Evolutionary conservation across 92 coral and sea anemone genomes (phyloP).

Genomic region (Pocillopora meandrina): DNA sequence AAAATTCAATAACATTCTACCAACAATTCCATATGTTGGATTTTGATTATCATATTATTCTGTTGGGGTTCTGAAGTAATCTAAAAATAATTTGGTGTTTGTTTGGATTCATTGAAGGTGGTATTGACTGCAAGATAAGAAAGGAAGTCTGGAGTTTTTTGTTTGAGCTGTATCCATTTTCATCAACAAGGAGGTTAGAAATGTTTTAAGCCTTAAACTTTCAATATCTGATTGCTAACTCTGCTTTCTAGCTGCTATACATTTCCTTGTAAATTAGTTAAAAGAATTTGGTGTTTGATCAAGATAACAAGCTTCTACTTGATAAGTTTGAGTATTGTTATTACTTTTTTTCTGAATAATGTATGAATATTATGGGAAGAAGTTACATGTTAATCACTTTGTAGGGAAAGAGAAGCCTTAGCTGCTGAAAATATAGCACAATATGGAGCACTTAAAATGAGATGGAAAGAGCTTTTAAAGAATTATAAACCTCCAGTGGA

Average conservation of each 20-base stretch:
- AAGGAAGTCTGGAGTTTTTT: slow-evolving; percentile 95
- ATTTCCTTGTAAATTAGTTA: too few relatives aligned
- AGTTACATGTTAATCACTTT: background rate
- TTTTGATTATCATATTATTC: too few relatives aligned
- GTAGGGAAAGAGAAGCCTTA: slow-evolving; percentile 88
- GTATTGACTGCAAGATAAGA: slow-evolving; percentile 75
- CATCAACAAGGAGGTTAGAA: slow-evolving; percentile 83
- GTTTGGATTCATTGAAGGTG: slow-evolving; percentile 56
- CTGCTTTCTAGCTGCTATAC: too few relatives aligned
- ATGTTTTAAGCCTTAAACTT: too few relatives aligned
- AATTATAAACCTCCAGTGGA: slow-evolving; percentile 29
- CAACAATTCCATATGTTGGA: too few relatives aligned
- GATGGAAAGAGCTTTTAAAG: slow-evolving; percentile 84
- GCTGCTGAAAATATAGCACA: slow-evolving; percentile 78
- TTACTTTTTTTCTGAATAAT: too few relatives aligned
- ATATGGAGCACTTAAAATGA: slow-evolving; percentile 78
- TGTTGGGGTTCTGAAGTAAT: background rate
- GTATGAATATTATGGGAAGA: too few relatives aligned
- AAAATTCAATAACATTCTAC: too few relatives aligned
- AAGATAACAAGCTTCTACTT: too few relatives aligned
- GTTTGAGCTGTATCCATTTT: slow-evolving; percentile 91
- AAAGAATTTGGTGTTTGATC: too few relatives aligned
- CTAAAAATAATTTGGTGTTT: background rate
- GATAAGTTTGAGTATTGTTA: too few relatives aligned
- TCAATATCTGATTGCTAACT: too few relatives aligned